Base-by-base conservation (phyloP, 2,797 vertebrate species). In the Sorex maritimensis region DNA sequence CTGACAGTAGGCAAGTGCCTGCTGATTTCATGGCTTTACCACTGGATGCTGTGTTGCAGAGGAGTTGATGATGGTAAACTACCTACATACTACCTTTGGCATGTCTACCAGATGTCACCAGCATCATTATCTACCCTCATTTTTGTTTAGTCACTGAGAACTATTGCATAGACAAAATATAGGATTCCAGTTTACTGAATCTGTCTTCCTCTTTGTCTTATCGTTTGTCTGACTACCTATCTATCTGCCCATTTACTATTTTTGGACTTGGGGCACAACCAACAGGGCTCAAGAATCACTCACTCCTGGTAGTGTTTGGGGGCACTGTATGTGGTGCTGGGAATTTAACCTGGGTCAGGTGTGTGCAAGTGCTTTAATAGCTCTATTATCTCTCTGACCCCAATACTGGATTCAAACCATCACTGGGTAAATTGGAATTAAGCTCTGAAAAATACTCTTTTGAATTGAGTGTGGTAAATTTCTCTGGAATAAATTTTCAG, bases 401-500 rank as follows among this genome's bases (percentile, higher is more conserved):
- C 12, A 28, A 4, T 52, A 44, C 19, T 77, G 26, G 23, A 13
- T 77, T 80, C 90, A 80, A 82, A 21, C 23, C 15, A 26, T 81
- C 23, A 49, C 0, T 61, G n/a, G 85, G 65, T 34, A 24, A 38
- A 5, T 14, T 90, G 26, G 52, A 92, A 88, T 90, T 92, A 92
- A 92, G 71, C 5, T 83, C 77, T 73, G 24, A 69, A 90, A 90
- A 44, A 14, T 44, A 77, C 5, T 88, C 30, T 82, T 85, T 93
- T 46, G 7, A 80, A 44, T 71, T 86, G 14, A 49, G 46, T 2
- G 24, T 86, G 44, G 19, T 6, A 71, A 34, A 52, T 49, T 74
- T 74, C 73, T 74, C 65, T 87, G 3, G 74, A 85, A 90, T 44
- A 44, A 44, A 44, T 44, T 44, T 44, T 5, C 10, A 72, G 19